Conservation (phyloP, 2,888 invertebrate genomes). For the Dusona sp. region DNA sequence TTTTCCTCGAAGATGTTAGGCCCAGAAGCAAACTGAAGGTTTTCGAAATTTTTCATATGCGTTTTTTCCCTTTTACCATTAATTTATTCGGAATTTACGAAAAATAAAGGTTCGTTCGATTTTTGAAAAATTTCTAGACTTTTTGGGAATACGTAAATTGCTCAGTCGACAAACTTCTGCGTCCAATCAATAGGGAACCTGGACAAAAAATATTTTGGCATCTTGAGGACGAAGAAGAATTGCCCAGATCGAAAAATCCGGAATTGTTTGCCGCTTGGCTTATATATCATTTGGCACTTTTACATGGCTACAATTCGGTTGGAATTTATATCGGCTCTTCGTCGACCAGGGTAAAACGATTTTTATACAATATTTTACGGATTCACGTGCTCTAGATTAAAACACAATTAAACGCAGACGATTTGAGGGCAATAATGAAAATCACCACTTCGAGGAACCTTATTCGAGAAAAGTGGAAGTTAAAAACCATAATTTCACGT, state of each 20-base stretch:
- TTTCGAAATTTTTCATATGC: neutral
- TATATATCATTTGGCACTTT: constrained; percentile 84
- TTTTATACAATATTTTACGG: neutral
- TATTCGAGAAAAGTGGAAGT: too few species aligned
- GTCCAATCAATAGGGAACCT: constrained; percentile 60
- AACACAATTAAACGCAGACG: neutral
- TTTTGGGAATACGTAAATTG: constrained; percentile 85
- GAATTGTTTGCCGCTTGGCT: constrained; percentile 85
- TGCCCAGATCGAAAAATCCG: constrained; percentile 77
- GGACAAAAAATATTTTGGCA: constrained; percentile 68
- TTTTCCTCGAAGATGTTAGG: constrained; percentile 83
- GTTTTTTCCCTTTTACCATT: neutral
- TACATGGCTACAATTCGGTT: constrained; percentile 83
- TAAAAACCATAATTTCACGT: too few species aligned
- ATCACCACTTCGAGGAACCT: neutral
- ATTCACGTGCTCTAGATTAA: too few species aligned
- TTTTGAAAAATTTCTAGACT: constrained; percentile 71
- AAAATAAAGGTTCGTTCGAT: neutral
- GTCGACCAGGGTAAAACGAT: constrained; percentile 75
- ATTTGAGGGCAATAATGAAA: neutral
- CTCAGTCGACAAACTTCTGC: constrained; percentile 79
- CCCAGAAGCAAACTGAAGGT: constrained; percentile 77
- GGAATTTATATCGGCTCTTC: constrained; percentile 81
- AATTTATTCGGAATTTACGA: constrained; percentile 33
- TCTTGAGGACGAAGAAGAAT: constrained; percentile 63